These are phyloP conservation scores for Callocephalon fimbriatum DNA, from an alignment of 2,113 vertebrate genomes.

Conservation along the genomic window DNA sequence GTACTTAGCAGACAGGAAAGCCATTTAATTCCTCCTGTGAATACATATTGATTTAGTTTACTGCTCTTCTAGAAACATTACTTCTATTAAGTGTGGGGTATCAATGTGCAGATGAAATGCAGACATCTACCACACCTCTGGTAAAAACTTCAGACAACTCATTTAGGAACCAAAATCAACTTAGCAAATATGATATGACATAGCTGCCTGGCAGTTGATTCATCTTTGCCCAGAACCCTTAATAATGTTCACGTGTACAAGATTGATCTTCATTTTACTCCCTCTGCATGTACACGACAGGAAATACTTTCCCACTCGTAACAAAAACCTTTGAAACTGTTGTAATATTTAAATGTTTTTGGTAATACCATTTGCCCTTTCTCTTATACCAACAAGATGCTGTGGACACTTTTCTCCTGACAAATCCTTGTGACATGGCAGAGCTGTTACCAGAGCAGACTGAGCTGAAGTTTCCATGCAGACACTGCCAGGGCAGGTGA, in stretches of 20 bases:
- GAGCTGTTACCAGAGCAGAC: background rate
- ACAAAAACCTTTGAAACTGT: background rate
- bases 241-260: background rate
- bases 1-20: background rate
- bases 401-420: background rate
- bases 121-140: background rate
- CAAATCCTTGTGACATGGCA: background rate
- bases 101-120: background rate
- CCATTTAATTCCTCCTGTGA: background rate
- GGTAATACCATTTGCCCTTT: background rate
- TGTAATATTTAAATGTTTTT: background rate
- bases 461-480: background rate
- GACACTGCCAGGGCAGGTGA: background rate
- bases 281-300: rapidly evolving
- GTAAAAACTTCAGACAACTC: background rate
- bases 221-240: background rate
- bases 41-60: background rate
- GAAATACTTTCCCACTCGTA: background rate
- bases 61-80: background rate
- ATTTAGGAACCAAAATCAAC: background rate
- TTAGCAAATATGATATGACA: rapidly evolving
- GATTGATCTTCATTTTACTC: background rate
- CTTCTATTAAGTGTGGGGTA: background rate
- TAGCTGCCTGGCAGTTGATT: background rate
- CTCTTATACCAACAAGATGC: background rate